Conservation (phyloP, 2,888 invertebrate species). For the Margaritifera margaritifera region DNA sequence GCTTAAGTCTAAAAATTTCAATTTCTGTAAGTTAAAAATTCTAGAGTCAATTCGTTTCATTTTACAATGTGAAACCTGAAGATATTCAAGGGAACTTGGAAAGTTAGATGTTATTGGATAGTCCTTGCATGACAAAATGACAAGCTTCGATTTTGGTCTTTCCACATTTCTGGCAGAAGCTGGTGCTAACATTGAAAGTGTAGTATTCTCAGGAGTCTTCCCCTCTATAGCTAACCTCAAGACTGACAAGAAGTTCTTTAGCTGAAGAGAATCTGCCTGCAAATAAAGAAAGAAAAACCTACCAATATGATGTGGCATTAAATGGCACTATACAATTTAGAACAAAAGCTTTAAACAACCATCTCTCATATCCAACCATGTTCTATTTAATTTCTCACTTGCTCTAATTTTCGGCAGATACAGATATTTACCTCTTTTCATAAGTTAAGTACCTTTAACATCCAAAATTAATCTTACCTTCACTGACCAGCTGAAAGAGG, state of each 20-base stretch:
- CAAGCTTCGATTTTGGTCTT: conserved; percentile 58
- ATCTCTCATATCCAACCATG: neutral
- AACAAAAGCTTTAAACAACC: neutral
- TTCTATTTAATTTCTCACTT: neutral
- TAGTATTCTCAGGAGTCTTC: conserved; percentile 50
- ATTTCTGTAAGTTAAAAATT: conserved; percentile 57
- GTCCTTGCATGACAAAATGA: conserved; percentile 55
- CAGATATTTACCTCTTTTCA: too few species aligned
- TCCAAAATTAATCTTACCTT: too few species aligned
- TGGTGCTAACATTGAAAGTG: conserved; percentile 61
- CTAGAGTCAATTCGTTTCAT: conserved; percentile 65
- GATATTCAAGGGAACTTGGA: conserved; percentile 53
- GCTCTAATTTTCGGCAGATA: too few species aligned
- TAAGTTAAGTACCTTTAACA: too few species aligned
- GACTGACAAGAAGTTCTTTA: conserved; percentile 64
- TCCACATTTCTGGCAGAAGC: conserved; percentile 61
- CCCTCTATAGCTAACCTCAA: conserved; percentile 56
- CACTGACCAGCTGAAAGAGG: too few species aligned
- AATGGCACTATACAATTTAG: neutral
- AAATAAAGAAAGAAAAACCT: conserved; percentile 18
- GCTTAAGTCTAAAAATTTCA: conserved; percentile 58
- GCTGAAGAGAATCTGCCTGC: conserved; percentile 68
- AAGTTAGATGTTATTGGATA: conserved; percentile 68
- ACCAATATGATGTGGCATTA: neutral
- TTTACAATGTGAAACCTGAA: conserved; percentile 59